These are phyloP conservation scores for Orthosia incerta DNA, from an alignment of 2,888 invertebrate species.

Conservation along the genomic window DNA sequence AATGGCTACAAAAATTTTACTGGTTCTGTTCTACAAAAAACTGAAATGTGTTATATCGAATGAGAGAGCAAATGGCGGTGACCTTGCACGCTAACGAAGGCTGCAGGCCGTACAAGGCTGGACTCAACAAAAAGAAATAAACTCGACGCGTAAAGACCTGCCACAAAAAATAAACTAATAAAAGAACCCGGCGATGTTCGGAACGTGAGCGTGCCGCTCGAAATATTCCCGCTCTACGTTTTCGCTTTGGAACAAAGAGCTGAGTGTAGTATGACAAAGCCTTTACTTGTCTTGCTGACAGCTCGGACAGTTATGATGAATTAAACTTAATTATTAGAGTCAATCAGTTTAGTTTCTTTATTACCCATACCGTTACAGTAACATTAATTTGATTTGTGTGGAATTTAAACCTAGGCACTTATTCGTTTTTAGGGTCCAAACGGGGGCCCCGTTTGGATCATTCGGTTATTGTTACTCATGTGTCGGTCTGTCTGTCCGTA, in stretches of 20 bases:
- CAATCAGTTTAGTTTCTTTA: slow-evolving; percentile 42
- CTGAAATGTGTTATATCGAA: slow-evolving; percentile 64
- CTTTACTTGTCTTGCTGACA: slow-evolving; percentile 56
- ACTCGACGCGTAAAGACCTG: slow-evolving; percentile 83
- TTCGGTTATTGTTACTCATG: too few relatives aligned
- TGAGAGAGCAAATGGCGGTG: slow-evolving; percentile 78
- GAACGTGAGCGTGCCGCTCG: slow-evolving; percentile 77
- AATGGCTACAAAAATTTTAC: slow-evolving; percentile 27
- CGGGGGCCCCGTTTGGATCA: too few relatives aligned
- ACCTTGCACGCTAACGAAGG: slow-evolving; percentile 90
- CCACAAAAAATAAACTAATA: slow-evolving; percentile 86
- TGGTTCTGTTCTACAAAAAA: slow-evolving; percentile 61
- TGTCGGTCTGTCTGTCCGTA: too few relatives aligned
- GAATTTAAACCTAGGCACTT: slow-evolving; percentile 1
- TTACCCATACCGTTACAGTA: neutral
- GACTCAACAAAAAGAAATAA: slow-evolving; percentile 82
- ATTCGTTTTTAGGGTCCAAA: too few relatives aligned
- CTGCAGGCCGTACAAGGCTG: slow-evolving; percentile 84
- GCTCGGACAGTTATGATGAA: slow-evolving; percentile 48
- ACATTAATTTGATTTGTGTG: slow-evolving; percentile 11
- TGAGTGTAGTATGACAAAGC: slow-evolving; percentile 48
- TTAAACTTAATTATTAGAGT: slow-evolving; percentile 47
- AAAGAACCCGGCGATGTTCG: slow-evolving; percentile 79
- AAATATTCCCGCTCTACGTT: slow-evolving; percentile 70
- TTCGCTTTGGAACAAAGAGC: slow-evolving; percentile 67